These are phyloP conservation scores for Psittacara wagleri DNA, from an alignment of 2,113 vertebrate species.

Conservation along the genomic window DNA sequence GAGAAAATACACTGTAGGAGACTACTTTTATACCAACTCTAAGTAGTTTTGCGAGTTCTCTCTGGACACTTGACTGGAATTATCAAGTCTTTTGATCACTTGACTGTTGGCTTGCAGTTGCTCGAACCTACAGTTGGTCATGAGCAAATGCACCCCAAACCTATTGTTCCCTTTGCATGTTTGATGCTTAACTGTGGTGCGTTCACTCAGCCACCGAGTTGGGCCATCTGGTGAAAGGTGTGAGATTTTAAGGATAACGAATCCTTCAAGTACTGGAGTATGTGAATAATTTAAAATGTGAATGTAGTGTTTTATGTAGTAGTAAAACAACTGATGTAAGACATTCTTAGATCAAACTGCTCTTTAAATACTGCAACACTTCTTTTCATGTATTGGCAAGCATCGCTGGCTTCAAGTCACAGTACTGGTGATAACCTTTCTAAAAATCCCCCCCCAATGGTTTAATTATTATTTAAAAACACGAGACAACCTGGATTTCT, in stretches of 20 bases:
- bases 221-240: background rate
- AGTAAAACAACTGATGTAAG: background rate
- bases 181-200: background rate
- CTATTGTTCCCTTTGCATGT: background rate
- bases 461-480: background rate
- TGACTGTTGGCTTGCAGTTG: background rate
- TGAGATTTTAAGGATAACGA: background rate
- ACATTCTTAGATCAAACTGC: background rate
- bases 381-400: background rate
- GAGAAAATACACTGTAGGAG: background rate
- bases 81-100: background rate
- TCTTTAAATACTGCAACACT: background rate
- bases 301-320: background rate
- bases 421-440: background rate
- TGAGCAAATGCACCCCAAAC: too few relatives aligned
- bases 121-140: background rate
- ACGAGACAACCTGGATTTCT: background rate
- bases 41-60: background rate
- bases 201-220: background rate
- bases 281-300: background rate
- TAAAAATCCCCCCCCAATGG: background rate
- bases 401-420: background rate
- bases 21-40: background rate
- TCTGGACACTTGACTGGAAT: background rate
- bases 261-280: background rate